Conservation (phyloP, 2,113 vertebrate genomes). For the Leucopternis melanops region DNA sequence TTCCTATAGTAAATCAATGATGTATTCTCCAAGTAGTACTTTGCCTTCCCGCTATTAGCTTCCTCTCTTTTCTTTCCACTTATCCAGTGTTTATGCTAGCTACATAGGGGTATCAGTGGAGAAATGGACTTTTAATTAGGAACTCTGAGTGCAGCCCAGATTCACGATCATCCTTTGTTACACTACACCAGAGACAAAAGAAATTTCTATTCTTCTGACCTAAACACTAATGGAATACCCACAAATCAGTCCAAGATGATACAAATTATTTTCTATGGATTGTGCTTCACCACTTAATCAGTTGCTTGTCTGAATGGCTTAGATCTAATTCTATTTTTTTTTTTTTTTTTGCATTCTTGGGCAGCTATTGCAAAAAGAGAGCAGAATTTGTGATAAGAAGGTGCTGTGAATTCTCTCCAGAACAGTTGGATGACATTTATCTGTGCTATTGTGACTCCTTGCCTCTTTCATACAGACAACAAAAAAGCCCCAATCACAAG, state of each 20-base stretch:
- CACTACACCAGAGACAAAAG: not conserved
- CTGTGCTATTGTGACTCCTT: not conserved
- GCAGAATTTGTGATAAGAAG: conserved; percentile 41
- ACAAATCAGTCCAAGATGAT: not conserved
- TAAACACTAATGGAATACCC: not conserved
- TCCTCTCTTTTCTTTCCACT: not conserved
- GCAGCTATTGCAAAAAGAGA: not conserved
- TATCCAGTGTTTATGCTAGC: not conserved
- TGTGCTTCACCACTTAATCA: not conserved
- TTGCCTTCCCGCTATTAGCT: not conserved
- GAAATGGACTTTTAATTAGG: not conserved
- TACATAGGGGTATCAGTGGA: not conserved
- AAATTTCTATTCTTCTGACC: not conserved
- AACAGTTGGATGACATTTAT: not conserved
- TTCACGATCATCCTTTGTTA: accelerated
- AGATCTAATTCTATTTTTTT: not conserved
- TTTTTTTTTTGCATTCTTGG: not conserved
- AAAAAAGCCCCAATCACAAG: not conserved
- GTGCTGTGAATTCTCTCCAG: conserved; percentile 30
- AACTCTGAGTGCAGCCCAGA: not conserved
- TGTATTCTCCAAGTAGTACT: not conserved
- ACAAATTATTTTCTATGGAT: not conserved
- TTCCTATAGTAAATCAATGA: not conserved
- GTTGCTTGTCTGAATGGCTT: not conserved
- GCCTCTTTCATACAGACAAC: not conserved